These are phyloP conservation scores for Aplysina aerophoba DNA, from an alignment of 37 sponge, comb jelly and placozoan species.

Conservation along the genomic window DNA sequence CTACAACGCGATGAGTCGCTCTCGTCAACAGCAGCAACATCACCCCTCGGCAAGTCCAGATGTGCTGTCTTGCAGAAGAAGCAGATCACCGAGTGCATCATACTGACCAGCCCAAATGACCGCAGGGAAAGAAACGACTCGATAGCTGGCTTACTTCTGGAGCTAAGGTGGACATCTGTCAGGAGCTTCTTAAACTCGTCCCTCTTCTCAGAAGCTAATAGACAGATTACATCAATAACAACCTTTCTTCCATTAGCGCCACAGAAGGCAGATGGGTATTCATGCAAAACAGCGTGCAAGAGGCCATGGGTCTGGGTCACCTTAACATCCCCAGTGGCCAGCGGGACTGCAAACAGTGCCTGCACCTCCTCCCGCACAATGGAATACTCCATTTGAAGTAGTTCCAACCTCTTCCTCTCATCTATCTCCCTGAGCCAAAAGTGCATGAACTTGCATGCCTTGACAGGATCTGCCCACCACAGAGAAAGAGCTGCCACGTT, in stretches of 20 bases:
- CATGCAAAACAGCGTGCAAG: conserved; percentile 1
- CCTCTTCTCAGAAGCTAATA: not conserved
- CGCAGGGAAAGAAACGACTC: conserved; percentile 4
- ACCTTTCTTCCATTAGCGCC: not conserved
- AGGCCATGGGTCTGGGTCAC: not conserved
- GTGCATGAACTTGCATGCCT: conserved; percentile 22
- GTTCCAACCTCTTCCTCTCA: not conserved
- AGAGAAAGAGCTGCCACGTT: not conserved
- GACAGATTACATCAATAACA: not conserved
- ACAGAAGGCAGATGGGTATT: conserved; percentile 19
- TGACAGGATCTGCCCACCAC: not conserved
- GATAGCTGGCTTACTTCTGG: not conserved
- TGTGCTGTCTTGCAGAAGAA: conserved; percentile 15
- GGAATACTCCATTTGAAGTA: conserved; percentile 16
- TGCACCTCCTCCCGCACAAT: conserved; percentile 11
- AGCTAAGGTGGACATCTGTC: not conserved
- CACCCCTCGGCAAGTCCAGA: not conserved
- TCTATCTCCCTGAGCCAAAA: conserved; percentile 19
- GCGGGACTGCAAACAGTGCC: not conserved
- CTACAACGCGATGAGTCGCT: not conserved
- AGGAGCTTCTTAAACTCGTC: not conserved
- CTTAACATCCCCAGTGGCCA: conserved; percentile 11
- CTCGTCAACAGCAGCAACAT: not conserved
- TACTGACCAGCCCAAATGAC: conserved; percentile 23
- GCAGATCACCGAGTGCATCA: not conserved